Evolutionary conservation across 2,113 vertebrate genomes (phyloP), one percentile per base, ranked within the genome.

Genomic region (Siphamia tubifer): DNA sequence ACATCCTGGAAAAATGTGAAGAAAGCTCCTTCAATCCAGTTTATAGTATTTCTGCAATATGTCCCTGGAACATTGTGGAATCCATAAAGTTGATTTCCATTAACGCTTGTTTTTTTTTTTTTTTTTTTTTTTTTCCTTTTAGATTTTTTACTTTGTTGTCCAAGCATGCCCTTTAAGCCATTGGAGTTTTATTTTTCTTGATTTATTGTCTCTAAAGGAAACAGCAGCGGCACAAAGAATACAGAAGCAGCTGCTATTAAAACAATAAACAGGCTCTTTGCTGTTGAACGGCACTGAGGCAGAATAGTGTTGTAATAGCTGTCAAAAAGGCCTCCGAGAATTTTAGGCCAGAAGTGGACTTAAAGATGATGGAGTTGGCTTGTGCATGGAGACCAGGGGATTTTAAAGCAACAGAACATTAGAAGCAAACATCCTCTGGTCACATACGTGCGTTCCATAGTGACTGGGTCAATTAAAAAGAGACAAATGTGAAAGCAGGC

Each of bases 321-420:
- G 52, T 54, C 66, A 72, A 74, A 71, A 78, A 63, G 74, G 74
- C 74, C 77, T 78, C 61, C 49, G 77, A 77, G 77, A 63, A 71
- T 62, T 5, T 70, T 17, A 4, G 19, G 23, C 15, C 28, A 20
- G 40, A 27, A 36, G 42, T 61, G 43, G 54, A 68, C 25, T 83
- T 58, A 75, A 48, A 72, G 25, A 76, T 75, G 67, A 75, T 64
- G 48, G 70, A 78, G 60, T 63, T 45, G 56, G 45, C 52, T 7
- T 10, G 32, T 20, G 44, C 2, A 4, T 13, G 10, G 38, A 44
- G 34, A 49, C 55, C 30, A 25, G 52, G 45, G 32, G n/a, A 12
- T 15, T 45, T 30, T 49, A 54, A 39, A 16, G 28, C 17, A 51
- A 28, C 28, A 48, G 23, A 43, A 68, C 56, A 52, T 67, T 70